Evolutionary conservation across 37 sponge, comb jelly and placozoan genomes (phyloP), one percentile per base, ranked within the genome.

Genomic region (Amphimedon queenslandica): DNA sequence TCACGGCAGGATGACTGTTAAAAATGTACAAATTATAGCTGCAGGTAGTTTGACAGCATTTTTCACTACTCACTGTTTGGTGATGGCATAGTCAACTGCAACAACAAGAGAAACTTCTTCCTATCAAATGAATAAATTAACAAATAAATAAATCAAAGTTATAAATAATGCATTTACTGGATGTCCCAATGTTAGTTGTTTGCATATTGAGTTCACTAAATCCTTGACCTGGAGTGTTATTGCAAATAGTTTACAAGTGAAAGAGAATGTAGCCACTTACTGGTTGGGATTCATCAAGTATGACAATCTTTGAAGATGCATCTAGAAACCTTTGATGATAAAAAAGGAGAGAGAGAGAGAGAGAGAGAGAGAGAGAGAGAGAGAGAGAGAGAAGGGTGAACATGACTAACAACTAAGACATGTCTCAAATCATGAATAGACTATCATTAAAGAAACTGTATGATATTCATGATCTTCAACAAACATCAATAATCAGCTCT

Each of bases 101-200:
- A 87, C 93, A 40, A 92, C 88, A 36, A 92, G 82, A 27, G 93
- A 92, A 32, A 92, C n/a, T 56, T 87, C 93, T 43, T 83, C 93
- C 93, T 92, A 57, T 8, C 63, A 34, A 75, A 60, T 20, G 28
- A 51, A 28, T 25, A 60, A 60, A 13, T 25, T 60, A n/a, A 47
- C 53, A 47, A 18, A 8, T 18, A 27, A 11, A 67, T 6, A 37
- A 35, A 20, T 35, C 8, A 10, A 20, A 29, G 6, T 21, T 11
- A 33, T 40, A 30, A 40, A 21, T 21, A 3, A 53, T 37, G 21
- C 18, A 75, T 71, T 70, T 70, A 86, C 87, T 29, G 87, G 66
- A 40, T 84, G 40, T 31, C 77, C 74, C 55, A 84, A 32, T 27
- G 66, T 57, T 73, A 90, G 64, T 77, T 77, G 74, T 31, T 18